Evolutionary conservation across 1,140 invertebrate genomes (phyloP).

Genomic region (Papilio machaon): DNA sequence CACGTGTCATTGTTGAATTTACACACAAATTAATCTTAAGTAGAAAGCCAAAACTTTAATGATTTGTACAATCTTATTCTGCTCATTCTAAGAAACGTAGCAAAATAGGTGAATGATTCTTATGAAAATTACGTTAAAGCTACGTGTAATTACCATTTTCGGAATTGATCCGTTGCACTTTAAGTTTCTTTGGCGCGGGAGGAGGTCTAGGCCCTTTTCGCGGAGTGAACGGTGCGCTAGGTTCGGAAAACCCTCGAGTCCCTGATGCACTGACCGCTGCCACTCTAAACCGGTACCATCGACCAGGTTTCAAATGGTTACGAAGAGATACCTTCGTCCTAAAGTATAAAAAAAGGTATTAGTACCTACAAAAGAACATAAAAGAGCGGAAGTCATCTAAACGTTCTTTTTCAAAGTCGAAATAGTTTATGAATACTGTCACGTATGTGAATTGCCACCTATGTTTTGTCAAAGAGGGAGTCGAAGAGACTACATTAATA

Average conservation of each 20-base stretch:
- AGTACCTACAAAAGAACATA: neutral
- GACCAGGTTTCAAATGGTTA: constrained; percentile 84
- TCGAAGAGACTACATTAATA: too few relatives aligned
- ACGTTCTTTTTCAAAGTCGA: too few relatives aligned
- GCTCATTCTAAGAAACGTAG: too few relatives aligned
- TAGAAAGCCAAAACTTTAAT: too few relatives aligned
- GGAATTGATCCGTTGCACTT: constrained; percentile 70
- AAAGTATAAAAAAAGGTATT: neutral
- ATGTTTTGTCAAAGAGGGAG: too few relatives aligned
- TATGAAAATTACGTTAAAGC: constrained; percentile 25
- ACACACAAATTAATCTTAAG: too few relatives aligned
- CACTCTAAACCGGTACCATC: constrained; percentile 90
- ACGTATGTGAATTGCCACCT: too few relatives aligned
- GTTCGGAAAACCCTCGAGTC: constrained; percentile 86
- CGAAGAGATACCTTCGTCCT: constrained; percentile 83
- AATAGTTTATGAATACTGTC: too few relatives aligned
- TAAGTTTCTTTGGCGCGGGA: constrained; percentile 84
- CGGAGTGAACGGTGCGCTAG: constrained; percentile 85
- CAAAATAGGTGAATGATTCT: neutral
- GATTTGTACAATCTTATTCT: too few relatives aligned
- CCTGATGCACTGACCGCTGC: constrained; percentile 88
- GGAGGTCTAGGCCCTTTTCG: constrained; percentile 85
- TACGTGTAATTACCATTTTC: constrained; percentile 67
- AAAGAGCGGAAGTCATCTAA: too few relatives aligned
- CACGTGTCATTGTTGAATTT: too few relatives aligned